Evolutionary conservation across 2,113 vertebrate genomes (phyloP).

Genomic region (human (Homo sapiens)): DNA sequence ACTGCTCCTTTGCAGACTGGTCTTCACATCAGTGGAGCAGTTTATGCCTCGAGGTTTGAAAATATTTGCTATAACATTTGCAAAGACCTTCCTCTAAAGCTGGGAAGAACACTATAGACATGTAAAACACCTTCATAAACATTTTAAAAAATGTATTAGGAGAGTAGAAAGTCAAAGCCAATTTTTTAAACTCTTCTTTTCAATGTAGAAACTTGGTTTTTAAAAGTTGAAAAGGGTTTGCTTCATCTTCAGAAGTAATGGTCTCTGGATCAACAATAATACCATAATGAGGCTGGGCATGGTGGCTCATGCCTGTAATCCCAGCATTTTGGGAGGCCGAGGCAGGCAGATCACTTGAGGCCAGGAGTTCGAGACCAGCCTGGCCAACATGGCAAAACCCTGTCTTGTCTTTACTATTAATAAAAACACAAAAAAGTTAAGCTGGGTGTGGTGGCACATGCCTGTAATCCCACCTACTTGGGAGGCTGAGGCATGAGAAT

Average conservation of each 20-base stretch:
- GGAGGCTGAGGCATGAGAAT: too few relatives aligned
- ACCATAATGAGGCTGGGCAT: neutral
- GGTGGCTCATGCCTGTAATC: too few relatives aligned
- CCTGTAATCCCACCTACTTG: too few relatives aligned
- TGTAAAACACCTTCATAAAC: neutral
- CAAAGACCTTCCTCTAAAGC: neutral
- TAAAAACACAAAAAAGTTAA: too few relatives aligned
- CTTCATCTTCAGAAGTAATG: neutral
- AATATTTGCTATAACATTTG: neutral
- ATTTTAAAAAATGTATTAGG: neutral
- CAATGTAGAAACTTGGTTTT: neutral
- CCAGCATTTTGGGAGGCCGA: too few relatives aligned
- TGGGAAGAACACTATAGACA: neutral
- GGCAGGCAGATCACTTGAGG: too few relatives aligned
- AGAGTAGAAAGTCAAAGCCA: neutral
- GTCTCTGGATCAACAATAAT: neutral
- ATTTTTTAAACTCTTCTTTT: conserved; percentile 13
- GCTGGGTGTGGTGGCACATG: too few relatives aligned
- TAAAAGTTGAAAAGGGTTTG: neutral
- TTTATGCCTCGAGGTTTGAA: neutral
- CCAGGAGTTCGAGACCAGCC: too few relatives aligned
- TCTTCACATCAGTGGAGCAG: neutral
- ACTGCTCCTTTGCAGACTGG: neutral
- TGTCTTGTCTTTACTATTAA: too few relatives aligned
- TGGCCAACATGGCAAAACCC: too few relatives aligned